phyloP scores from a whole-genome alignment of 2,888 invertebrate species.

The Nemotelus nigrinus region DNA sequence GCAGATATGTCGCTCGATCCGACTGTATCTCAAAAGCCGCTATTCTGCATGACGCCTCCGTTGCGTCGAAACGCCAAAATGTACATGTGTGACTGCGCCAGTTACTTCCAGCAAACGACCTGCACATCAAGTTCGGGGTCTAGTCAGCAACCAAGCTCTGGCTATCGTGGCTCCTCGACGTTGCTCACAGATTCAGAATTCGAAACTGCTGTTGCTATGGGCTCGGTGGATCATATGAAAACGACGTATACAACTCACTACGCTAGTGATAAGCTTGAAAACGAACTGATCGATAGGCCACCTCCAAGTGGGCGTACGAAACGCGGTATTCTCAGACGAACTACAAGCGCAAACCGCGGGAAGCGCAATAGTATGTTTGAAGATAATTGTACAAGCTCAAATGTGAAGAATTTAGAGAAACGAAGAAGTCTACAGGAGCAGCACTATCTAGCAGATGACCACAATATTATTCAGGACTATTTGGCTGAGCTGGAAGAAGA shows the following conservation, averaged over 20 bases:
- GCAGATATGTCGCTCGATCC: conserved; percentile 67
- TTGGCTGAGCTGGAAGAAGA: conserved; percentile 56
- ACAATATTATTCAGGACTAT: conserved; percentile 57
- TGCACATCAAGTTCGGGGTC: conserved; percentile 58
- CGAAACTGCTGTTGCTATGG: conserved; percentile 54
- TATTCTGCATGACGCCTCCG: conserved; percentile 69
- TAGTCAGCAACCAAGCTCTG: conserved; percentile 86
- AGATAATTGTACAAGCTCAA: conserved; percentile 67
- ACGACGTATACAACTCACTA: conserved; percentile 83
- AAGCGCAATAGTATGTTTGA: conserved; percentile 86
- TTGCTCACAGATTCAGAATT: conserved; percentile 76
- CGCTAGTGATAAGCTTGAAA: conserved; percentile 76
- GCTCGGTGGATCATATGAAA: conserved; percentile 65
- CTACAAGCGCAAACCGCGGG: conserved; percentile 62
- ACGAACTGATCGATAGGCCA: conserved; percentile 67
- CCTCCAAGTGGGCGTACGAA: conserved; percentile 74
- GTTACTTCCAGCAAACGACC: conserved; percentile 56
- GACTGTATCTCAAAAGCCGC: conserved; percentile 67
- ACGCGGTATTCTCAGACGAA: conserved; percentile 60
- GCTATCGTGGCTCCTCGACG: conserved; percentile 87
- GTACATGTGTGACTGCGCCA: conserved; percentile 63
- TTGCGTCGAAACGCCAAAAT: conserved; percentile 73
- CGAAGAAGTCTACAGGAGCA: conserved; percentile 81
- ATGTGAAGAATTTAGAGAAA: conserved; percentile 67
- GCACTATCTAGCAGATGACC: conserved; percentile 64